Evolutionary conservation across 2,113 vertebrate species (phyloP).

Genomic region (Hippolais icterina): DNA sequence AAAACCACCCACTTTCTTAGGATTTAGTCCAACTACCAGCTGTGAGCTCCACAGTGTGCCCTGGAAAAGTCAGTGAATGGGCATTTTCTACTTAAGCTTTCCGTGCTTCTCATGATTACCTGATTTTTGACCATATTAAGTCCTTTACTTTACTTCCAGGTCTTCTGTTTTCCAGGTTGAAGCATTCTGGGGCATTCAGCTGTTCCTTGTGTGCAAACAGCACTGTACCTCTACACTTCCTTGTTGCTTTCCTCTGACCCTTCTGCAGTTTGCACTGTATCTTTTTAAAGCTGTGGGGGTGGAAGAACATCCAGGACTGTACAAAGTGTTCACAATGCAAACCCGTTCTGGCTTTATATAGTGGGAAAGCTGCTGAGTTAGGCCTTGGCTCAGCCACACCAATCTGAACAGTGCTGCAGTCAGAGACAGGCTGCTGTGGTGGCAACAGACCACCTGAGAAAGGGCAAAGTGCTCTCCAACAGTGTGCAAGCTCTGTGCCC

Average conservation of each 20-base stretch:
- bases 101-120: not conserved
- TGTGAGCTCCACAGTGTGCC: rapidly evolving
- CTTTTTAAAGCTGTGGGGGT: not conserved
- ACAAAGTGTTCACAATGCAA: not conserved
- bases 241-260: not conserved
- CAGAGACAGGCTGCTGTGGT: not conserved
- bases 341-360: not conserved
- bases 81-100: not conserved
- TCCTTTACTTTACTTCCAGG: not conserved
- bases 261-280: not conserved
- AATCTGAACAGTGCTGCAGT: not conserved
- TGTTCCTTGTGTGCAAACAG: not conserved
- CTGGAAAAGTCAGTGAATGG: not conserved
- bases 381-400: not conserved
- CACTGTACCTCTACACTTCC: not conserved
- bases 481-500: not conserved
- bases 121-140: not conserved
- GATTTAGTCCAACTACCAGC: not conserved
- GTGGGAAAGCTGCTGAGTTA: slow-evolving; percentile 1
- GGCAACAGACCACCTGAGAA: not conserved
- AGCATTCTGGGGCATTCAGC: not conserved
- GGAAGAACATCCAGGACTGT: slow-evolving; percentile 4
- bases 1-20: not conserved
- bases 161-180: not conserved
- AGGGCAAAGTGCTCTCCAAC: not conserved